These are phyloP conservation scores for Osmoderma eremita DNA, from an alignment of 2,888 invertebrate species.

Conservation along the genomic window DNA sequence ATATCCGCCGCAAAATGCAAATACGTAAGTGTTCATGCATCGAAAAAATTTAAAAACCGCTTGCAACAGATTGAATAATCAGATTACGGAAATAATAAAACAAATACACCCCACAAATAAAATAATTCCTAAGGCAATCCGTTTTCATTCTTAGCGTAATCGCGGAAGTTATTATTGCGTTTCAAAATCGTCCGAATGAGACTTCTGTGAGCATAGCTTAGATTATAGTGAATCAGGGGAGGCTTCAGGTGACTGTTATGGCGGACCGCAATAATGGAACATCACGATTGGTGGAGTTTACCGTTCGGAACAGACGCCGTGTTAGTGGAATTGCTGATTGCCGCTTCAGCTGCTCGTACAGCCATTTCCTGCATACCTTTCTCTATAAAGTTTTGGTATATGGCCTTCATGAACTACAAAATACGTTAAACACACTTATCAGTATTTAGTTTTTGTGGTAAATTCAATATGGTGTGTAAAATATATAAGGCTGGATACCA, in stretches of 20 bases:
- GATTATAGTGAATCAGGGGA: slow-evolving; percentile 33
- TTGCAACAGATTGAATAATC: slow-evolving; percentile 5
- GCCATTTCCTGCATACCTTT: slow-evolving; percentile 86
- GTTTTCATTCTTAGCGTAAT: slow-evolving; percentile 7
- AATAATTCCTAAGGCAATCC: slow-evolving; percentile 25
- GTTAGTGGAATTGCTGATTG: slow-evolving; percentile 66
- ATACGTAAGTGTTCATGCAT: slow-evolving; percentile 3
- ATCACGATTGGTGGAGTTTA: slow-evolving; percentile 73
- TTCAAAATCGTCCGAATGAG: slow-evolving; percentile 14
- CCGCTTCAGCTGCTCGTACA: slow-evolving; percentile 77
- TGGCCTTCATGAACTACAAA: slow-evolving; percentile 82
- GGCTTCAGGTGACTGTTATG: slow-evolving; percentile 42
- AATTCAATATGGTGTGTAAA: slow-evolving; percentile 14
- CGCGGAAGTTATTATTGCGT: slow-evolving; percentile 6
- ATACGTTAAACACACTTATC: slow-evolving; percentile 10
- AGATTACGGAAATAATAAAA: slow-evolving; percentile 10
- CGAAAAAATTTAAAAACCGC: slow-evolving; percentile 16
- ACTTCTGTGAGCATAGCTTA: slow-evolving; percentile 36
- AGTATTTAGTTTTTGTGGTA: neutral
- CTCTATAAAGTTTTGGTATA: slow-evolving; percentile 83
- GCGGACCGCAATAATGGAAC: slow-evolving; percentile 49
- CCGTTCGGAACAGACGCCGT: slow-evolving; percentile 64
- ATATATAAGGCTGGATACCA: slow-evolving; percentile 13
- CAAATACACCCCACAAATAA: slow-evolving; percentile 11
- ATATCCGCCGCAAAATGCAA: neutral